Percentiles rank a stretch among this genome's conserved stretches.
phyloP scores from a whole-genome alignment of 2,888 invertebrate genomes.

The Rhingia rostrata region DNA sequence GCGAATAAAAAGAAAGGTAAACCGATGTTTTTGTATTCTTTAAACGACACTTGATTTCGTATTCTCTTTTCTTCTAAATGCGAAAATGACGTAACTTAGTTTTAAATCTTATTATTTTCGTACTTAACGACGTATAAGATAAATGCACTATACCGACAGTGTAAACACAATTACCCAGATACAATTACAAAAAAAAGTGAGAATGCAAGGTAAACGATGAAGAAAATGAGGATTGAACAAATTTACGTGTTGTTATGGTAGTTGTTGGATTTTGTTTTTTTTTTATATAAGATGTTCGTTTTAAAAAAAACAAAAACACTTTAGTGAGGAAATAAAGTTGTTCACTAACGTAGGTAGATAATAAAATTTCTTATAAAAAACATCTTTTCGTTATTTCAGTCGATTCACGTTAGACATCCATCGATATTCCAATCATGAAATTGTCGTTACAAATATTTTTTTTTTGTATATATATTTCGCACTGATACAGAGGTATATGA shows the following conservation, averaged over 20 bases:
- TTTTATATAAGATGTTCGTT: constrained; percentile 8
- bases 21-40: no score
- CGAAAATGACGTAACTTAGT: constrained; percentile 60
- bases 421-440: constrained; percentile 42
- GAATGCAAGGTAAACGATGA: constrained; percentile 58
- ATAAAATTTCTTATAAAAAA: neutral
- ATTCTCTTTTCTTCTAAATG: constrained; percentile 7
- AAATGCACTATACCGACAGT: constrained; percentile 62
- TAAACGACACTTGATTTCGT: constrained; percentile 36
- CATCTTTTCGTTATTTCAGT: constrained; percentile 23
- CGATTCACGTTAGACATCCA: constrained; percentile 47
- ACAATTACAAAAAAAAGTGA: constrained; percentile 53
- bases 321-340: neutral
- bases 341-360: neutral
- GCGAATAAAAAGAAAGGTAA: no score
- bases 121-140: constrained; percentile 28
- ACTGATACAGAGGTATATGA: constrained; percentile 49
- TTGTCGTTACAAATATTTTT: constrained; percentile 20
- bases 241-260: neutral
- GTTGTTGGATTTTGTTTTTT: neutral
- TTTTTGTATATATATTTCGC: neutral
- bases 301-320: neutral
- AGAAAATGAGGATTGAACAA: constrained; percentile 16
- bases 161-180: constrained; percentile 68
- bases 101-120: constrained; percentile 4